Base-by-base conservation (phyloP, 1,140 invertebrate species). In the Lamellibrachia luymesi region DNA sequence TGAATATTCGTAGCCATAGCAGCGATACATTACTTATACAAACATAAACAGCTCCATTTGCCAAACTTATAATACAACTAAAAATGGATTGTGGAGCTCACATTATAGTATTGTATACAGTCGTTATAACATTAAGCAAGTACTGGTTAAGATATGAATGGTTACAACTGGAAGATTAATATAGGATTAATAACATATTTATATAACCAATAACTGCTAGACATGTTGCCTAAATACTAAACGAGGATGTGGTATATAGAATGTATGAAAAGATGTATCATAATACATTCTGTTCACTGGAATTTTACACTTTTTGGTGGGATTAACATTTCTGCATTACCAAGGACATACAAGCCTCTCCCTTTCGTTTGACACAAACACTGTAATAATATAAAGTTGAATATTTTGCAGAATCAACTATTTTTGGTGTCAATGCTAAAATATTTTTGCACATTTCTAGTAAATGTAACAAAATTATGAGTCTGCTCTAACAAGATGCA, bases 51-150 rank as follows among this genome's bases (percentile, higher is more conserved):
- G 64, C 64, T 80, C 64, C 64, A 80, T 80, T 80, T 80, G 64
- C 64, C 64, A 80, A 80, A 80, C 64, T 80, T 80, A 80, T 80
- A 80, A 80, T 80, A 80, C 64, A 80, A 80, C 64, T 80, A 80
- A 80, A 80, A 8, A 80, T 80, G 64, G 64, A 80, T 80, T 80
- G 64, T 80, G 64, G 64, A 80, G 64, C 64, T 22, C 25, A 22
- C 25, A 80, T 17, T 80, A 22, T 80, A 80, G 64, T 22, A 80
- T 17, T 80, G 64, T 80, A 80, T 80, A 80, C 64, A 80, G 64
- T 80, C 25, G 64, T 80, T 6, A 80, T 80, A 80, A 80, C 25
- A 80, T 80, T 80, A 80, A 80, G 64, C 64, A 80, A 10, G 25
- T 80, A 80, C 25, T 80, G 64, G 13, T 17, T 80, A 80, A 80